phyloP scores from a whole-genome alignment of 2,113 vertebrate genomes.

The Oreochromis aureus region DNA sequence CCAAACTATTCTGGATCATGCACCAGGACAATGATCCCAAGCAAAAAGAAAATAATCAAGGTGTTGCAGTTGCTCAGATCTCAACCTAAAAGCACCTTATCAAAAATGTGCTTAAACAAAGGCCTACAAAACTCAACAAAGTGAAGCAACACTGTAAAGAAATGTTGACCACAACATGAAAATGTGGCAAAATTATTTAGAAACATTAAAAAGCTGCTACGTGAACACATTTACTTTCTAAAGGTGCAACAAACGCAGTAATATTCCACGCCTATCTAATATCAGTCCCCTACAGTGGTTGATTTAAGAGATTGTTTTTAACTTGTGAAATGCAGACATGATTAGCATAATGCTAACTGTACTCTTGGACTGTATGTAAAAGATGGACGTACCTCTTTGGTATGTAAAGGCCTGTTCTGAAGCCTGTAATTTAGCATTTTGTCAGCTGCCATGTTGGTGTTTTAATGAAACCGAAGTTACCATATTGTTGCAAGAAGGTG shows the following conservation, averaged over 20 bases:
- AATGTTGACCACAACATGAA: not conserved
- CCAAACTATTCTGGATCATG: not conserved
- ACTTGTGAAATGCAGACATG: not conserved
- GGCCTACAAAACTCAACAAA: accelerated
- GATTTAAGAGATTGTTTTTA: not conserved
- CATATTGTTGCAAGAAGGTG: not conserved
- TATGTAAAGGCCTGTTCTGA: not conserved
- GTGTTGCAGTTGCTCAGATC: not conserved
- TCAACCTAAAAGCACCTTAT: not conserved
- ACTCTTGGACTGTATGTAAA: not conserved
- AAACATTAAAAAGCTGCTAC: not conserved
- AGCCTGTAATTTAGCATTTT: not conserved
- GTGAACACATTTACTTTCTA: not conserved
- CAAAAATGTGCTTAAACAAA: not conserved
- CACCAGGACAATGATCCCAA: not conserved
- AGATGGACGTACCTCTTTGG: not conserved
- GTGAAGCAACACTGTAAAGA: not conserved
- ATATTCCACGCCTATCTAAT: not conserved
- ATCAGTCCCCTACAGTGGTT: not conserved
- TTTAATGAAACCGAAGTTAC: not conserved
- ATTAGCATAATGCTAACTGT: not conserved
- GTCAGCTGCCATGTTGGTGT: accelerated
- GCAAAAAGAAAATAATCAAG: not conserved
- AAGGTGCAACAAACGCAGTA: not conserved
- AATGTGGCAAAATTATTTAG: not conserved